Base-by-base conservation (phyloP, 1,140 invertebrate species). In the Frieseomelitta varia region DNA sequence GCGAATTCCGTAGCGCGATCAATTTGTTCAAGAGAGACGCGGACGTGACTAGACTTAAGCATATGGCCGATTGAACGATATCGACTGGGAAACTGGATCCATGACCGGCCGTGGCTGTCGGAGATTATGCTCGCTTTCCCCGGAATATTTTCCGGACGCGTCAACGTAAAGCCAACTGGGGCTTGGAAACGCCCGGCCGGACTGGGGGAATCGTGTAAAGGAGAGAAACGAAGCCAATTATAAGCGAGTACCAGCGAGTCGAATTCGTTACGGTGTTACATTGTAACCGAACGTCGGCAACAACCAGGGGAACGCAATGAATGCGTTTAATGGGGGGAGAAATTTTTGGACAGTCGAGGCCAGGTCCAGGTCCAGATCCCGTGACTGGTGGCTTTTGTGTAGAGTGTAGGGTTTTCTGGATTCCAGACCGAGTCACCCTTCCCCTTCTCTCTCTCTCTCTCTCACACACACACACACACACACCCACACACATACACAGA, bases 21-120 rank as follows among this genome's bases (percentile, higher is more conserved):
- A 84, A 89, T 89, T 89, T 89, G 84, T 89, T 87, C 86, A 77
- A 15, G 80, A 55, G 85, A 80, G 75, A 79, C 84, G 80, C 72
- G 88, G 81, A 89, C 88, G 88, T 89, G 88, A 89, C 88, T 58
- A 67, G 88, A 89, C 87, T 89, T 84, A 86, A 89, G 85, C 87
- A 86, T 88, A 89, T 84, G 87, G 87, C 87, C 85, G 87, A 89
- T 88, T 79, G 86, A 88, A 86, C 88, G 87, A 89, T 51, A 85
- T 55, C 34, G 75, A 17, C 21, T 61, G n/a, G 67, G 81, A 79
- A 84, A 88, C 82, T 81, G 87, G 81, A 89, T 89, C 85, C 87
- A 89, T 89, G 88, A 89, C 84, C 75, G 82, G 53, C 84, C 85
- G 61, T 81, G 80, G 56, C 71, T 56, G 58, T 39, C 24, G 67